Conservation (phyloP, 2,797 vertebrate species). For the Phrynocephalus vlangalii region DNA sequence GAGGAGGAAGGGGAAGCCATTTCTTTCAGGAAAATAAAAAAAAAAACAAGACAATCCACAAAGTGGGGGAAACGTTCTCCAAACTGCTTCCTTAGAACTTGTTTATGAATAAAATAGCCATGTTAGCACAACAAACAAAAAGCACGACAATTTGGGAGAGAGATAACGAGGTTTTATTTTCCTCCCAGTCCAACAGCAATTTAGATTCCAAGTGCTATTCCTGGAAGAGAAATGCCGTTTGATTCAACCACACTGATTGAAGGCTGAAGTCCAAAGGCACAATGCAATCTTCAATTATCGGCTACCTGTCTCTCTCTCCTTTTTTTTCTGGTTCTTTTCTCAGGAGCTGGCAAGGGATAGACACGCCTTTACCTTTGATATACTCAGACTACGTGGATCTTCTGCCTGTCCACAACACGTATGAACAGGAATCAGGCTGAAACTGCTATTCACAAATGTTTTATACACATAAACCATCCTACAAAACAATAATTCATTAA, state of each 20-base stretch:
- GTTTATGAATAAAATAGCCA: conserved; percentile 29
- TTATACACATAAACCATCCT: neutral
- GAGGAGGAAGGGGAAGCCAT: neutral
- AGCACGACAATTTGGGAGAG: neutral
- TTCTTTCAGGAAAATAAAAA: conserved; percentile 30
- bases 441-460: neutral
- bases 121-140: conserved; percentile 2
- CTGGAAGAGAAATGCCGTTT: neutral
- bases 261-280: neutral
- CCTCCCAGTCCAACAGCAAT: neutral
- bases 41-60: neutral
- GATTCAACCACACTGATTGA: neutral
- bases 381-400: neutral
- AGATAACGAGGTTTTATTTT: neutral
- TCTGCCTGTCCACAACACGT: neutral
- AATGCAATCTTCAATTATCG: neutral
- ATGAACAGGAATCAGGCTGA: neutral
- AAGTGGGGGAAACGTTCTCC: conserved; percentile 38
- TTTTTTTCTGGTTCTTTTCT: neutral
- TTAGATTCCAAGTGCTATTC: neutral
- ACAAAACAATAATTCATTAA: neutral
- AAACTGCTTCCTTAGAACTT: conserved; percentile 35
- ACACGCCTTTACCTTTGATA: too few relatives aligned
- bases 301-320: neutral
- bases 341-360: neutral